Base-by-base conservation (phyloP, 2,113 vertebrate genomes). In the Psilopogon haemacephalus region DNA sequence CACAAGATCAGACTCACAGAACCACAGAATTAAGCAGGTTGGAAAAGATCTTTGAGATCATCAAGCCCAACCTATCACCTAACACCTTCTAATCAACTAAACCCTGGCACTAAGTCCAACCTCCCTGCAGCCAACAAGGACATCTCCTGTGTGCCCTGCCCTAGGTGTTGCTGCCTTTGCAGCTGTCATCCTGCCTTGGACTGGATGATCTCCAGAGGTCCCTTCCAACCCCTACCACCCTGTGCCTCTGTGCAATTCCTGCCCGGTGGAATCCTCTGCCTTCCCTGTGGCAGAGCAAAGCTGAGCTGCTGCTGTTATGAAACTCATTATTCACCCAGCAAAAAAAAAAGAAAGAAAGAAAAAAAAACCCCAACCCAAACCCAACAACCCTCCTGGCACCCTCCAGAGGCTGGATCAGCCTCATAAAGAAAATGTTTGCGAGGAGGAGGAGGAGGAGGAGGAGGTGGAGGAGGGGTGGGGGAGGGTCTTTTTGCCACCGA, bases 211-310 rank as follows among this genome's bases (percentile, higher is more conserved):
- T 48, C 46, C 46, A 48, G 46, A 48, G 46, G 46, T 24, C 21
- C 46, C 46, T 48, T 48, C 46, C 46, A 24, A 12, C 46, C 21
- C 21, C 46, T 48, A 48, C 26, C 60, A 18, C 5, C 15, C 26
- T 63, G 35, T 17, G 60, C 28, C 18, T 38, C 60, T 38, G 16
- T 63, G 35, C 11, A 37, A 26, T 21, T 27, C 40, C 0, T 0
- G 0, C 23, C 32, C 10, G 42, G 32, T 1, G 3, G 59, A 74
- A 70, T 19, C 27, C 0, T 0, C 44, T 8, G 7, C 4, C 30
- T 32, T 23, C 56, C 69, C 11, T 0, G 0, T 1, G 33, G 60
- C 2, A 5, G 32, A 35, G 26, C 60, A 0, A 75, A 46, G 65
- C 37, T 0, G 5, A 48, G 44, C 6, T 79, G 50, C 62, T 17